Evolutionary conservation across 2,113 vertebrate genomes (phyloP), one percentile per base, ranked within the genome.

Genomic region (Asarcornis scutulata): DNA sequence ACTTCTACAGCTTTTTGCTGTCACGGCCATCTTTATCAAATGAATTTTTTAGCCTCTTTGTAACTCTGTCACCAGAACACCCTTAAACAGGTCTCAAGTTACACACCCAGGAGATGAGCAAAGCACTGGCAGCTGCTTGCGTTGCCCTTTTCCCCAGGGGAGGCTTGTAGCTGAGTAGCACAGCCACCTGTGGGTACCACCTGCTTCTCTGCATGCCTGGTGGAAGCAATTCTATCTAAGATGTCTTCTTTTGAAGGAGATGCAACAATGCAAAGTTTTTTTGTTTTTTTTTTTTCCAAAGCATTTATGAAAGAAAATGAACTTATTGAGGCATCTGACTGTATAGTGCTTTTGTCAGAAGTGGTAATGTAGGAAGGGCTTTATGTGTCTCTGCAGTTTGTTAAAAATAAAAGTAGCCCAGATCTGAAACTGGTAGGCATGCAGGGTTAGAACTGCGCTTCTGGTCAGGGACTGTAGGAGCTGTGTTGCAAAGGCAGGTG

Each of bases 251-350:
- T 88, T 10, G 68, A 56, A 73, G 13, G 60, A 59, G 21, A 7
- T n/a, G 11, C 18, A 42, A 7, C 17, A 59, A 36, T 31, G 86
- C 21, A 31, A 17, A 25, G 42, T 42, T 52, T 78, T 34, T 63
- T 38, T 63, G 38, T 52, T 52, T 78, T 34, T 63, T 52, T 52
- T 78, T 34, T 63, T 34, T 55, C 88, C 36, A 38, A 83, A 88
- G 62, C 8, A 7, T 58, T 82, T 81, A 9, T 75, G 73, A 76
- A 38, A 52, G 40, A 52, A 67, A 75, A 20, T 32, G 26, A 42
- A n/a, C 0, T 0, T 55, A 22, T 15, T 60, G 40, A 36, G 16
- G 42, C 17, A 50, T 53, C 48, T 88, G 59, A 26, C 34, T 63
- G 78, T 9, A 26, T 11, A 21, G 21, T n/a, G 36, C 27, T 74